phyloP scores from a whole-genome alignment of 2,113 vertebrate genomes.

The Cynoglossus semilaevis region DNA sequence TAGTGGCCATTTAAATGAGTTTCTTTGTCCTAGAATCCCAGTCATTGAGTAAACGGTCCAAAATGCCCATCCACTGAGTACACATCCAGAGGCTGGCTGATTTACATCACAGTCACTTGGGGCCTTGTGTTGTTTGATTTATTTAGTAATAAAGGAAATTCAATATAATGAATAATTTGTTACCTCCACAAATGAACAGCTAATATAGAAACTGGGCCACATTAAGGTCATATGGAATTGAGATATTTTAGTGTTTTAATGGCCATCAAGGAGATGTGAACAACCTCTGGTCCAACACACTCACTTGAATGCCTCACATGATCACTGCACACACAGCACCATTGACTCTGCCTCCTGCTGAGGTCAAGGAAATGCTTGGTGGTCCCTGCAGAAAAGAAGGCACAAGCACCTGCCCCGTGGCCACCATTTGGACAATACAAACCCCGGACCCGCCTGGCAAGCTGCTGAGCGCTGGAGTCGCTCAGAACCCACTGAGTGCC shows the following conservation, averaged over 20 bases:
- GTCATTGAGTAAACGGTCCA: constrained; percentile 72
- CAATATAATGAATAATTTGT: no score
- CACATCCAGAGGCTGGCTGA: constrained; percentile 62
- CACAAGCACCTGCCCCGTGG: constrained; percentile 42
- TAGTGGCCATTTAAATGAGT: constrained; percentile 79
- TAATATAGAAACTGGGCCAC: no score
- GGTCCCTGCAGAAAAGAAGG: constrained; percentile 27
- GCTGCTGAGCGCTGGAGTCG: constrained; percentile 44
- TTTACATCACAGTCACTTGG: constrained; percentile 72
- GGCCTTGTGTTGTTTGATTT: constrained; percentile 1
- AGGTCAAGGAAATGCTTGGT: constrained; percentile 30
- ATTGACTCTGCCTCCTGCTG: constrained; percentile 15
- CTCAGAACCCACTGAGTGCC: constrained; percentile 21
- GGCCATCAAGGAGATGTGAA: constrained; percentile 6
- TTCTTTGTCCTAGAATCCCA: constrained; percentile 70
- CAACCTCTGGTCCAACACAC: constrained; percentile 14
- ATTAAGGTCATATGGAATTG: no score
- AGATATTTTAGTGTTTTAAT: neutral
- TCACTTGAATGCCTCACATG: constrained; percentile 4
- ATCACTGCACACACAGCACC: constrained; percentile 4
- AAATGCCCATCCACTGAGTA: constrained; percentile 71
- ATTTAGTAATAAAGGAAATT: no score
- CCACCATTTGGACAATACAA: constrained; percentile 40
- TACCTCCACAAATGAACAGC: no score
- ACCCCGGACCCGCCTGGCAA: constrained; percentile 36